A percentile compares a stretch with the other conserved stretches of the same genome.
These are phyloP conservation scores for Neolamprologus brichardi DNA, from an alignment of 2,113 vertebrate species.

Conservation along the genomic window DNA sequence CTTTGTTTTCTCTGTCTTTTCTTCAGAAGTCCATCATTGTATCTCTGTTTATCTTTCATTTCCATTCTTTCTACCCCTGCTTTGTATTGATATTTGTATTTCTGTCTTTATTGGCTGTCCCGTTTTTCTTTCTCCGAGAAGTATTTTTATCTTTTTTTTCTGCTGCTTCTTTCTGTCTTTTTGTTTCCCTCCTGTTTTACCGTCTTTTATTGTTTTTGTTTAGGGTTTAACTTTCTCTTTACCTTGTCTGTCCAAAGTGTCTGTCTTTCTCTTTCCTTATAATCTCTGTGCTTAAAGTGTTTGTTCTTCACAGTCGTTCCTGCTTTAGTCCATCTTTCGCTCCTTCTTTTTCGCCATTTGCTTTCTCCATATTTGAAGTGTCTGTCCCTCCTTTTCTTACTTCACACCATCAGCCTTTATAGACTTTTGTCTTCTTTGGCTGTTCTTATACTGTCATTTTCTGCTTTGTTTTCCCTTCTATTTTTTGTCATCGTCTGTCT, in stretches of 20 bases:
- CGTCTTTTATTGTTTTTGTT: neutral
- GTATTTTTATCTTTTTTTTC: neutral
- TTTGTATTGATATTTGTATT: slow-evolving; percentile 19
- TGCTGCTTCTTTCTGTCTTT: neutral
- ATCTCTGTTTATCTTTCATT: slow-evolving; percentile 45
- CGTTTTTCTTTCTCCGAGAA: neutral
- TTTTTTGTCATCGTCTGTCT: neutral
- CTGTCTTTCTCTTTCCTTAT: neutral
- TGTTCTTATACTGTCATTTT: neutral
- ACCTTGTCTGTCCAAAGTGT: neutral
- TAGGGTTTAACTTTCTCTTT: neutral
- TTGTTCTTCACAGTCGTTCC: neutral
- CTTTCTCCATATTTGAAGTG: neutral
- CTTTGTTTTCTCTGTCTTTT: slow-evolving; percentile 35
- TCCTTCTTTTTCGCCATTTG: neutral
- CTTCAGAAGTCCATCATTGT: slow-evolving; percentile 28
- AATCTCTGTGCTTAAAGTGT: neutral
- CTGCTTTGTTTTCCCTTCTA: neutral
- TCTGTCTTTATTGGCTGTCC: slow-evolving; percentile 27
- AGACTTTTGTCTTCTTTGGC: neutral
- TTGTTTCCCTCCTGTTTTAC: neutral
- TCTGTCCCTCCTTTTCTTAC: neutral
- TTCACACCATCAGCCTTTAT: neutral
- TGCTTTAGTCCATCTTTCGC: neutral
- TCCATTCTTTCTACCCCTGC: neutral